These are phyloP conservation scores for Actinemys pallida DNA, from an alignment of 2,113 vertebrate genomes.

Conservation along the genomic window DNA sequence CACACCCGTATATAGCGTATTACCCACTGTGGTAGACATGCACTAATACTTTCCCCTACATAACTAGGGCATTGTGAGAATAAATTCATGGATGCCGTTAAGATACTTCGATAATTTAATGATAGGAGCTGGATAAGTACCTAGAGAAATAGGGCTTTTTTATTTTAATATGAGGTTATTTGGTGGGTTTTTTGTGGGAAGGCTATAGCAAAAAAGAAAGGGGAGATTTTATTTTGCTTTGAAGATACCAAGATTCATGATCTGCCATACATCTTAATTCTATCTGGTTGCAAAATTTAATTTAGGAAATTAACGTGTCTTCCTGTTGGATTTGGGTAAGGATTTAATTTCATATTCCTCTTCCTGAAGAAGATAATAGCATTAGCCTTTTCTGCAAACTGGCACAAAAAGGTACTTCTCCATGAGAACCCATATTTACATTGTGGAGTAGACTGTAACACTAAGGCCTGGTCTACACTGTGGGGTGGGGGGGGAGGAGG, in stretches of 20 bases:
- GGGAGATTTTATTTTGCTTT: not conserved
- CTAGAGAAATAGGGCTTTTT: no score
- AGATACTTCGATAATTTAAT: no score
- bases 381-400: not conserved
- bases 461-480: no score
- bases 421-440: not conserved
- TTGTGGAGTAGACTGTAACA: no score
- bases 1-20: no score
- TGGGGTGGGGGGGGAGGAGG: accelerated
- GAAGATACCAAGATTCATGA: not conserved
- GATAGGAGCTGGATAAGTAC: no score
- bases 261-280: not conserved
- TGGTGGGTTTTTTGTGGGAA: no score
- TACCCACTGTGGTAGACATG: not conserved
- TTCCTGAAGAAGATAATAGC: not conserved
- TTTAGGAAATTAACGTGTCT: no score
- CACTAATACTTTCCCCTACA: not conserved
- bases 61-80: not conserved
- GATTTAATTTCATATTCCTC: not conserved
- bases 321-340: no score
- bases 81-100: no score
- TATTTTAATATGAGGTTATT: no score
- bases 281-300: not conserved
- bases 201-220: not conserved
- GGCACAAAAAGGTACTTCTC: not conserved